Conservation (phyloP, 2,888 invertebrate genomes). For the Hedya salicella region DNA sequence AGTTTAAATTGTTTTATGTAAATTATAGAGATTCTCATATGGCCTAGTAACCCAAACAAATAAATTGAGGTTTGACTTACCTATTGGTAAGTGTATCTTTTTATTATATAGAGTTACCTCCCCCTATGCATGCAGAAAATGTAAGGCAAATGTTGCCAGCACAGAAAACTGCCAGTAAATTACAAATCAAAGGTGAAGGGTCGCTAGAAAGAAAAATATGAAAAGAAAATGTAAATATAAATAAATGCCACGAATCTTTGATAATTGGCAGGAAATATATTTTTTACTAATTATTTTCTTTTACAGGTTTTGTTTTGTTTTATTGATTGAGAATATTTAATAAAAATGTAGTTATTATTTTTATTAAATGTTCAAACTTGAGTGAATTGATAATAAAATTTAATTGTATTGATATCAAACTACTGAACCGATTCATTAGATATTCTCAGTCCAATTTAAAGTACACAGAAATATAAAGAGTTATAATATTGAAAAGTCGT, state of each 20-base stretch:
- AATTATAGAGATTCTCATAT: background rate
- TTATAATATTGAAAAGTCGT: background rate
- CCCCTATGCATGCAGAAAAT: constrained; percentile 54
- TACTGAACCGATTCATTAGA: constrained; percentile 20
- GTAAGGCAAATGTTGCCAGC: constrained; percentile 51
- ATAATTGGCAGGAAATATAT: constrained; percentile 24
- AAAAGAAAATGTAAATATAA: constrained; percentile 45
- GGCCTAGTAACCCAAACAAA: constrained; percentile 12
- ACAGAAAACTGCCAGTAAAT: constrained; percentile 25
- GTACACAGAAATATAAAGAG: background rate
- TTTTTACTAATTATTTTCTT: constrained; percentile 50
- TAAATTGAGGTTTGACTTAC: constrained; percentile 10
- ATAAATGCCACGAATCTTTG: constrained; percentile 4
- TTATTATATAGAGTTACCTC: constrained; percentile 56
- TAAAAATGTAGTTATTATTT: background rate
- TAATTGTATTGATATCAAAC: constrained; percentile 8
- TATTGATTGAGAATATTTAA: constrained; percentile 44
- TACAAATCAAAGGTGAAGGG: constrained; percentile 54
- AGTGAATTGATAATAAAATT: background rate
- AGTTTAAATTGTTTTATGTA: too few species aligned
- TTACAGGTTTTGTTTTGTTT: constrained; percentile 48
- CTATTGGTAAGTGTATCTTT: constrained; percentile 18
- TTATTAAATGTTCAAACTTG: background rate
- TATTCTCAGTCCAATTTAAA: constrained; percentile 24
- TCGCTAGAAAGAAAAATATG: constrained; percentile 40